Evolutionary conservation across 2,888 invertebrate species (phyloP).

Genomic region (Scaeva pyrastri): DNA sequence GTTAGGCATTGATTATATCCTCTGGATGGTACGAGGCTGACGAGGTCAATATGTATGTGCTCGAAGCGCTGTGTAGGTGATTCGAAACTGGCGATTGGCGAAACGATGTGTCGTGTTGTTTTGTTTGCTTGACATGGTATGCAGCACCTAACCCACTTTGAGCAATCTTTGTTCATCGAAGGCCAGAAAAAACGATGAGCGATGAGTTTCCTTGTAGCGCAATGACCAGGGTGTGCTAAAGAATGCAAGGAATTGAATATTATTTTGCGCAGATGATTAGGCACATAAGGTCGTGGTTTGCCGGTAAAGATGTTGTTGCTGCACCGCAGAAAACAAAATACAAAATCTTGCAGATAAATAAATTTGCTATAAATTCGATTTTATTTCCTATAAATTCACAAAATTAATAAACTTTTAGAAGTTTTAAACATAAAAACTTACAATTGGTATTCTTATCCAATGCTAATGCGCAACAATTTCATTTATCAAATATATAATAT

Average conservation of each 20-base stretch:
- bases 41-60: background rate
- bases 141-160: background rate
- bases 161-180: background rate
- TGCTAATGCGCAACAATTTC: too few relatives aligned
- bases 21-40: constrained; percentile 12
- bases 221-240: background rate
- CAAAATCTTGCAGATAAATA: too few relatives aligned
- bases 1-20: constrained; percentile 40
- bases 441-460: too few relatives aligned
- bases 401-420: background rate
- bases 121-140: background rate
- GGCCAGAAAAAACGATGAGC: background rate
- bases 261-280: background rate
- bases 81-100: background rate
- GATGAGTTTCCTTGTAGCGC: background rate
- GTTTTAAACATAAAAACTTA: too few relatives aligned
- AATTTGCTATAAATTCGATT: too few relatives aligned
- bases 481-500: too few relatives aligned
- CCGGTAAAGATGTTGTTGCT: background rate
- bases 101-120: background rate
- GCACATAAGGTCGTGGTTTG: background rate
- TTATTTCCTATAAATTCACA: too few relatives aligned
- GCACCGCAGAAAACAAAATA: too few relatives aligned
- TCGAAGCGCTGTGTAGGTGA: background rate
- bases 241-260: background rate